Evolutionary conservation across 2,113 vertebrate species (phyloP).

Genomic region (Typhlomys cinereus): DNA sequence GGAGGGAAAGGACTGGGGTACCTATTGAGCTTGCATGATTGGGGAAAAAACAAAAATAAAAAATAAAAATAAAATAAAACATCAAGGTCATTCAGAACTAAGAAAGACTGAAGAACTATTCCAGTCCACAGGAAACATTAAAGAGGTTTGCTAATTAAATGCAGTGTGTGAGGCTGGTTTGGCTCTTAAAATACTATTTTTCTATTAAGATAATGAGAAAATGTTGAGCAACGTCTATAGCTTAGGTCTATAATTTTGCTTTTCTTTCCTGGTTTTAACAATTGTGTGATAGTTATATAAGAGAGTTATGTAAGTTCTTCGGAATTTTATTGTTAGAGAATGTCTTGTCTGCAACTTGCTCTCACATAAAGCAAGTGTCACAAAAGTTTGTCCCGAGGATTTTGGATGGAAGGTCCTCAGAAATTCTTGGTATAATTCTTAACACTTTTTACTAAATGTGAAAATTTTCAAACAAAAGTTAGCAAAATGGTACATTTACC

Average conservation of each 20-base stretch:
- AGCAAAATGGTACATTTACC: neutral
- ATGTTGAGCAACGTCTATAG: neutral
- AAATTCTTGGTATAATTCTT: neutral
- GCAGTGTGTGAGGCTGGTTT: neutral
- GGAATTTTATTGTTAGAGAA: neutral
- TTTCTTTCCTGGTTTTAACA: conserved; percentile 17
- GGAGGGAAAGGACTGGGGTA: too few relatives aligned
- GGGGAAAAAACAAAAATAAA: too few relatives aligned
- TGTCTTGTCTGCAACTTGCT: neutral
- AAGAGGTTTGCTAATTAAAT: neutral
- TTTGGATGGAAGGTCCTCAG: neutral
- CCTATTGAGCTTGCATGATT: too few relatives aligned
- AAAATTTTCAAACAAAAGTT: conserved; percentile 16
- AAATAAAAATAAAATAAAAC: too few relatives aligned
- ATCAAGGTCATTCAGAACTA: neutral
- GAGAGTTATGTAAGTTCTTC: conserved; percentile 5
- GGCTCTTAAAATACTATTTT: neutral
- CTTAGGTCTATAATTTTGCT: neutral
- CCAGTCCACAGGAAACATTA: neutral
- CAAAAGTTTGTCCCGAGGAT: neutral
- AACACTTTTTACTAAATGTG: conserved; percentile 32
- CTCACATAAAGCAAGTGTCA: neutral
- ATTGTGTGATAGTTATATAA: neutral
- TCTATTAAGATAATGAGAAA: neutral
- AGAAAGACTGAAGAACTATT: neutral